Conservation (phyloP, 1,140 invertebrate genomes). For the Zeugodacus cucurbitae region DNA sequence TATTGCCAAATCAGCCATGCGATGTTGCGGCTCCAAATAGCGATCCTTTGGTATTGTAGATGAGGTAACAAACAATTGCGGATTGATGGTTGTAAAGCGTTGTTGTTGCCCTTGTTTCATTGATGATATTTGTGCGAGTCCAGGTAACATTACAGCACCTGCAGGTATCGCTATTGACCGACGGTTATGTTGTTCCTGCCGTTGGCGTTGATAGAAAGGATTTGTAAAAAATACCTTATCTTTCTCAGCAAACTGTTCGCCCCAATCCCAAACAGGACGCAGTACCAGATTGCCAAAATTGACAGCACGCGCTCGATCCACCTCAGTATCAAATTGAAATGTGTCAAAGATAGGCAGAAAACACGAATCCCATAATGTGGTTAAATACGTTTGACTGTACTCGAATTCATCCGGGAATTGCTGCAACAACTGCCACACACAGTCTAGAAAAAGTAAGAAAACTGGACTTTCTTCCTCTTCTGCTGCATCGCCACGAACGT, state of each 20-base stretch:
- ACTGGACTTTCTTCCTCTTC: constrained; percentile 77
- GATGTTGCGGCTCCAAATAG: constrained; percentile 68
- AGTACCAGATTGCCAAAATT: constrained; percentile 69
- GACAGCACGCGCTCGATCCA: constrained; percentile 69
- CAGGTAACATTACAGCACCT: constrained; percentile 55
- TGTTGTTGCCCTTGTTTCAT: constrained; percentile 41
- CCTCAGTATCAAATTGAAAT: constrained; percentile 89
- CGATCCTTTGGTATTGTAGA: constrained; percentile 59
- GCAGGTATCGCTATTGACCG: constrained; percentile 47
- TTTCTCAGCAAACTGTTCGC: constrained; percentile 81
- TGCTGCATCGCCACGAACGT: constrained; percentile 65
- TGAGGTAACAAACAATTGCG: constrained; percentile 60
- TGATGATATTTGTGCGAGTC: constrained; percentile 44
- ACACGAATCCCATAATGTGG: constrained; percentile 88
- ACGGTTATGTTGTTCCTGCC: constrained; percentile 38
- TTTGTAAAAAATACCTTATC: constrained; percentile 84
- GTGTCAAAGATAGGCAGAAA: constrained; percentile 91
- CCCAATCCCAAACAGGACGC: constrained; percentile 86
- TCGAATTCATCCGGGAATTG: constrained; percentile 91
- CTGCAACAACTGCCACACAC: constrained; percentile 89
- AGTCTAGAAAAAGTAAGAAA: constrained; percentile 92
- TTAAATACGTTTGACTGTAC: constrained; percentile 93
- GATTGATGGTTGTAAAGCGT: constrained; percentile 55
- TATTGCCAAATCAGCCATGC: constrained; percentile 75
- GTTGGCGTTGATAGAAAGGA: constrained; percentile 73